These are phyloP conservation scores for Leptopilina boulardi DNA, from an alignment of 1,140 invertebrate species.

Conservation along the genomic window DNA sequence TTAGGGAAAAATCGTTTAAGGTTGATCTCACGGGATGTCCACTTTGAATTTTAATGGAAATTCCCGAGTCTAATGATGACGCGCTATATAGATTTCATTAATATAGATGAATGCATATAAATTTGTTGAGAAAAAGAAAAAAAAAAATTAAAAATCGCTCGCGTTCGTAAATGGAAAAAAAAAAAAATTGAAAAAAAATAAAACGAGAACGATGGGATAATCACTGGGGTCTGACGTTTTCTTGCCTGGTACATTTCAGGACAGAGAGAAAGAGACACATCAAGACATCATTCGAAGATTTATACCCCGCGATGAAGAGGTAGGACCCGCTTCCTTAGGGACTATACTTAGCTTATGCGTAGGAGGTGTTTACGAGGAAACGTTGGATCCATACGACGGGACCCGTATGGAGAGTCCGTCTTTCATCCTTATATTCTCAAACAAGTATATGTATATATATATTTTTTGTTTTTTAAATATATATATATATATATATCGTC, in stretches of 20 bases:
- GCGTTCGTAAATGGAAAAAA: too few relatives aligned
- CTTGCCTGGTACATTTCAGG: not conserved
- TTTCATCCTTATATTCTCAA: constrained; percentile 15
- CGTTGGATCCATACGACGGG: constrained; percentile 20
- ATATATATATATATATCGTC: not conserved
- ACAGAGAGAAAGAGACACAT: constrained; percentile 6
- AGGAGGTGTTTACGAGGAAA: constrained; percentile 44
- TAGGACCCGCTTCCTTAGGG: constrained; percentile 28
- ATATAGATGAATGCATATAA: constrained; percentile 14
- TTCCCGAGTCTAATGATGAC: not conserved
- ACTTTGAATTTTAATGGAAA: constrained; percentile 38
- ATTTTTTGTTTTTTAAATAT: not conserved
- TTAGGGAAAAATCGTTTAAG: constrained; percentile 19
- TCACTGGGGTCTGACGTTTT: constrained; percentile 14
- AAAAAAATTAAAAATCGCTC: too few relatives aligned
- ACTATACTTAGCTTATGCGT: constrained; percentile 44
- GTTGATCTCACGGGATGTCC: not conserved
- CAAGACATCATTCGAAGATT: constrained; percentile 43
- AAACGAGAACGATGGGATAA: not conserved
- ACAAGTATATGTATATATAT: not conserved
- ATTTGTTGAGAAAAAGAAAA: not conserved
- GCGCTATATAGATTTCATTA: constrained; percentile 18
- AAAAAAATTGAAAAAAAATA: too few relatives aligned
- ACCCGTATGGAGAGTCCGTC: constrained; percentile 36
- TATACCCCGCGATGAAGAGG: constrained; percentile 43